phyloP scores from a whole-genome alignment of 1,140 invertebrate species.

The Stegodyphus mimosarum region DNA sequence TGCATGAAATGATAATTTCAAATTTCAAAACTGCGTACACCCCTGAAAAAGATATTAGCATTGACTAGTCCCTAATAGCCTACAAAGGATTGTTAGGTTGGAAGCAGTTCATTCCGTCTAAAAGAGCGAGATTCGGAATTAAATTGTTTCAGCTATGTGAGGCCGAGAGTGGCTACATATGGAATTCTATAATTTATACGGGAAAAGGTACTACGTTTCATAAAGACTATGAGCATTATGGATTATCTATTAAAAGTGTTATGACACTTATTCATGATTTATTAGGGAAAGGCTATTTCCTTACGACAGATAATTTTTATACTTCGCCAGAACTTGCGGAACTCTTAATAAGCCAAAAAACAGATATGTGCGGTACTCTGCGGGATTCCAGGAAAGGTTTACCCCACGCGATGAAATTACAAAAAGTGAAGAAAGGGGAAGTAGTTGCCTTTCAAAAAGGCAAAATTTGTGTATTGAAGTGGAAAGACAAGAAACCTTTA shows the following conservation, averaged over 20 bases:
- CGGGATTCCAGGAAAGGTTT: no score
- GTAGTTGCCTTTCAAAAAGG: no score
- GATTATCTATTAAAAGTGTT: conserved; percentile 1
- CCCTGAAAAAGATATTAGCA: not conserved
- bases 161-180: no score
- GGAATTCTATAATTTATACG: conserved; percentile 15
- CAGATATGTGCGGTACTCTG: no score
- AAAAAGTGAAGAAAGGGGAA: no score
- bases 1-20: no score
- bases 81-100: conserved; percentile 1
- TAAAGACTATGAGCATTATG: not conserved
- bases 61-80: conserved; percentile 2
- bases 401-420: no score
- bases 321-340: no score
- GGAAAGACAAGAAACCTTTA: no score
- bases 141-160: conserved; percentile 12
- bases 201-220: conserved; percentile 1
- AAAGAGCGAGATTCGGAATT: conserved; percentile 1
- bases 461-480: no score
- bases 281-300: not conserved
- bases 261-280: not conserved
- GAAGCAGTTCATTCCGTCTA: conserved; percentile 11
- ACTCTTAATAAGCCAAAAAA: no score
- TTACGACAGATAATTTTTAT: not conserved
- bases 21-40: no score